phyloP scores from a whole-genome alignment of 2,888 invertebrate species.

The Drosophila greeni region DNA sequence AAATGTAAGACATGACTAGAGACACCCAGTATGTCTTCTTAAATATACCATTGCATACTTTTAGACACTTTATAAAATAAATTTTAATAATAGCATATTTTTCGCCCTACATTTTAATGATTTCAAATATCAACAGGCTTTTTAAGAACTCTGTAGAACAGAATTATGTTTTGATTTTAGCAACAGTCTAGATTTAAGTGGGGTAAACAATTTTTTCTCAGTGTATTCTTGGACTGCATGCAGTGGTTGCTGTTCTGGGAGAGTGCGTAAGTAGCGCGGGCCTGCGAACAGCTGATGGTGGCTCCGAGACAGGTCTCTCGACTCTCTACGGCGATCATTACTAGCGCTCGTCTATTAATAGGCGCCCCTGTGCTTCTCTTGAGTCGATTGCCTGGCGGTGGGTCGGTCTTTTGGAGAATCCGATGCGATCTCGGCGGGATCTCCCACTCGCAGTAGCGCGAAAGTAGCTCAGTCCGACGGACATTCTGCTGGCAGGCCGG shows the following conservation, averaged over 20 bases:
- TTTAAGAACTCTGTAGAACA: neutral
- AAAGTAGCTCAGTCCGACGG: slow-evolving; percentile 61
- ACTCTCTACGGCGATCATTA: slow-evolving; percentile 53
- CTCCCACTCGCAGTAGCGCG: slow-evolving; percentile 57
- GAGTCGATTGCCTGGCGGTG: slow-evolving; percentile 46
- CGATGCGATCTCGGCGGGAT: slow-evolving; percentile 21
- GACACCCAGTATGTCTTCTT: neutral
- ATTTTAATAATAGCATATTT: neutral
- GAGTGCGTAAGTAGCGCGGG: slow-evolving; percentile 32
- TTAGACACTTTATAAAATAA: neutral
- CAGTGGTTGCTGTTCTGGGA: slow-evolving; percentile 7
- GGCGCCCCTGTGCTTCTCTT: slow-evolving; percentile 58
- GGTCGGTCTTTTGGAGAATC: slow-evolving; percentile 63
- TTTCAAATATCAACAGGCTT: neutral
- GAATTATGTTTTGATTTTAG: neutral
- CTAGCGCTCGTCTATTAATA: slow-evolving; percentile 67
- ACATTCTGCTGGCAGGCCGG: slow-evolving; percentile 53
- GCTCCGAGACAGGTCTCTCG: slow-evolving; percentile 26
- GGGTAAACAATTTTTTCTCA: neutral
- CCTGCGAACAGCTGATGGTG: slow-evolving; percentile 56
- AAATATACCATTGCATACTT: neutral
- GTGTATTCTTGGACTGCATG: neutral
- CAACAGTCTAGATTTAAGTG: neutral
- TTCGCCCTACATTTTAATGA: neutral
- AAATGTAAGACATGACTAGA: neutral